Base-by-base conservation (phyloP, 2,888 invertebrate species). In the Megamerina dolium region DNA sequence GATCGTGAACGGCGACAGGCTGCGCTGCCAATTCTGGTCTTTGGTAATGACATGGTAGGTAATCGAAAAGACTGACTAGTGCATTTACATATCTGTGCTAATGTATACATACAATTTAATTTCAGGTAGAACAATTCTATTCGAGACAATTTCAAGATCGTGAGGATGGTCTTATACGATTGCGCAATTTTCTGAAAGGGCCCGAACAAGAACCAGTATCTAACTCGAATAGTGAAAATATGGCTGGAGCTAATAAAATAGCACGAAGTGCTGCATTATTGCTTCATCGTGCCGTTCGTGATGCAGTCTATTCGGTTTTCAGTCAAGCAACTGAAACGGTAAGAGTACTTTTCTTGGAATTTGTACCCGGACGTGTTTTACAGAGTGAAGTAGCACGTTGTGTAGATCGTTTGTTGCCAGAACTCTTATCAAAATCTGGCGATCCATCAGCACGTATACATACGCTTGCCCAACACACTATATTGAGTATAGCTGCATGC, bases 71-170 rank as follows among this genome's bases (percentile, higher is more conserved):
- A n/a, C n/a, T n/a, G n/a, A n/a, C n/a, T n/a, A n/a, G n/a, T n/a
- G n/a, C n/a, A n/a, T 23, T 23, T 8, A 23, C 10, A 10, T 23
- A 8, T 23, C 10, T 23, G 10, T 8, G 10, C 23, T 23, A 19
- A 34, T 44, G 29, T 23, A n/a, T n/a, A n/a, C n/a, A n/a, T 36
- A 21, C 29, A 34, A 30, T 33, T 14, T 32, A 9, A n/a, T 35
- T 26, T 9, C 59, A 87, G 87, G 86, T 92, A 3, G 91, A 92
- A 68, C 87, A 87, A 62, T 88, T 90, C 68, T 91, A 87, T 70
- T 89, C 90, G 5, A 89, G 91, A 59, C 89, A 87, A 67, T 92
- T 86, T 70, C 79, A 88, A 34, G 90, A 91, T 66, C 88, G 91
- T 61, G 91, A 91, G 64, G 89, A 90, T 60, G 90, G 90, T 0